phyloP scores from a whole-genome alignment of 2,888 invertebrate genomes.

The Prostheceraeus crozeri region DNA sequence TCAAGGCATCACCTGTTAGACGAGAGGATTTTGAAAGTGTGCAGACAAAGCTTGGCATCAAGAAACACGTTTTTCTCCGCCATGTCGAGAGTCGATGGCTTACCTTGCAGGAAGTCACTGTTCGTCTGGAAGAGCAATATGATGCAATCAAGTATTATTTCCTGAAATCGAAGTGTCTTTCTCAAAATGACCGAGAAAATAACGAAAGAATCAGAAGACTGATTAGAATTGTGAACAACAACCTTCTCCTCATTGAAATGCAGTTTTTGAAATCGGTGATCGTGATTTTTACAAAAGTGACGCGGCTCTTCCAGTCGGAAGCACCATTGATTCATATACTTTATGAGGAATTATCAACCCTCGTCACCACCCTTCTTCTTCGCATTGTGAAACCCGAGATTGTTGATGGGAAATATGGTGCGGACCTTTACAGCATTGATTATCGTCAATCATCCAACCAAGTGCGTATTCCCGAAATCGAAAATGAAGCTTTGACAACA shows the following conservation, averaged over 20 bases:
- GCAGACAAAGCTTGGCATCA: not conserved
- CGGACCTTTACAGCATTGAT: constrained; percentile 11
- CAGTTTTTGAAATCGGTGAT: constrained; percentile 4
- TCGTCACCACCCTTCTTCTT: not conserved
- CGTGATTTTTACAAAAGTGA: constrained; percentile 1
- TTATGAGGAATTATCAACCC: constrained; percentile 11
- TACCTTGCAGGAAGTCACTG: constrained; percentile 3
- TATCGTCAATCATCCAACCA: not conserved
- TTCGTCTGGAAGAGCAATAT: constrained; percentile 17
- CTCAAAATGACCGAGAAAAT: not conserved
- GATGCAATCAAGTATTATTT: constrained; percentile 10
- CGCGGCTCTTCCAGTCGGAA: constrained; percentile 5
- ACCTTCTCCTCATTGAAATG: constrained; percentile 5
- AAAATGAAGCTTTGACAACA: not conserved
- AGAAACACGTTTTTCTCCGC: constrained; percentile 15
- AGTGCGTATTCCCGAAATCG: not conserved
- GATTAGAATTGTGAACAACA: constrained; percentile 3
- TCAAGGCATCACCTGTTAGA: constrained; percentile 19
- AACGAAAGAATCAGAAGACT: constrained; percentile 16
- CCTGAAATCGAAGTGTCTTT: not conserved
- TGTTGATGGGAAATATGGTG: not conserved
- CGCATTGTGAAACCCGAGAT: constrained; percentile 6
- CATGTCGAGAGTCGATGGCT: constrained; percentile 14
- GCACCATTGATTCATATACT: constrained; percentile 9
- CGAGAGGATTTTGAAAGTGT: constrained; percentile 16